Evolutionary conservation across 1,140 invertebrate genomes (phyloP).

Genomic region (Drosophila willistoni): DNA sequence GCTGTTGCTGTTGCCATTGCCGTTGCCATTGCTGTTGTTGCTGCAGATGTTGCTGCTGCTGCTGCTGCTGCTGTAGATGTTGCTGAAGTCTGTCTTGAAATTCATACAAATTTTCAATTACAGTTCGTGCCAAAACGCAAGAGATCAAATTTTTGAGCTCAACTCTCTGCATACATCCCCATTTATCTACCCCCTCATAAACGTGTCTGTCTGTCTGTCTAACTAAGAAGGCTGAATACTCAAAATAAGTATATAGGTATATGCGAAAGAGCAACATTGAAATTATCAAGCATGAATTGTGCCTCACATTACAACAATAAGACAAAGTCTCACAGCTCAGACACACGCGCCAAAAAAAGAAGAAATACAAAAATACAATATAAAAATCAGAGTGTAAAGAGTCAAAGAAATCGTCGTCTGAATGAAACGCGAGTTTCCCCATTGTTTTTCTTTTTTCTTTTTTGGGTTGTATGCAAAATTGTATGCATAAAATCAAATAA

Average conservation of each 20-base stretch:
- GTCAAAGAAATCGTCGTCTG: constrained; percentile 44
- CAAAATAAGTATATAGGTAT: constrained; percentile 41
- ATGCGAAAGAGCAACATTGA: constrained; percentile 54
- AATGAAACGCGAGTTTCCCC: constrained; percentile 57
- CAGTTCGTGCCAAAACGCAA: constrained; percentile 77
- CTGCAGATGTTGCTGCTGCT: constrained; percentile 15
- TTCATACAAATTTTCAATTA: constrained; percentile 72
- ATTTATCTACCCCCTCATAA: neutral
- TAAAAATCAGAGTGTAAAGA: constrained; percentile 4
- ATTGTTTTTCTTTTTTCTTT: constrained; percentile 24
- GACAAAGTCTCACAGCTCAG: constrained; percentile 30
- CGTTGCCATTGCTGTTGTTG: constrained; percentile 9
- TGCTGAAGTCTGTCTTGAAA: constrained; percentile 48
- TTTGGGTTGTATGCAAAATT: constrained; percentile 49
- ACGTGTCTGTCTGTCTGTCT: constrained; percentile 54
- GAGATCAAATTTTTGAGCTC: constrained; percentile 73
- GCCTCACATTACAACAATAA: constrained; percentile 61
- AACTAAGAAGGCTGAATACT: constrained; percentile 26
- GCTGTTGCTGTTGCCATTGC: neutral
- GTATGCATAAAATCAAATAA: constrained; percentile 45
- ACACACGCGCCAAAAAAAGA: constrained; percentile 66
- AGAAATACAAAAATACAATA: neutral
- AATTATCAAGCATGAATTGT: constrained; percentile 71
- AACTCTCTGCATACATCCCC: constrained; percentile 12
- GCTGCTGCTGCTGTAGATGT: constrained; percentile 26